Percentiles rank a stretch among this genome's conserved stretches.
Conservation (phyloP, 2,888 invertebrate genomes). For the Conchocele bisecta region DNA sequence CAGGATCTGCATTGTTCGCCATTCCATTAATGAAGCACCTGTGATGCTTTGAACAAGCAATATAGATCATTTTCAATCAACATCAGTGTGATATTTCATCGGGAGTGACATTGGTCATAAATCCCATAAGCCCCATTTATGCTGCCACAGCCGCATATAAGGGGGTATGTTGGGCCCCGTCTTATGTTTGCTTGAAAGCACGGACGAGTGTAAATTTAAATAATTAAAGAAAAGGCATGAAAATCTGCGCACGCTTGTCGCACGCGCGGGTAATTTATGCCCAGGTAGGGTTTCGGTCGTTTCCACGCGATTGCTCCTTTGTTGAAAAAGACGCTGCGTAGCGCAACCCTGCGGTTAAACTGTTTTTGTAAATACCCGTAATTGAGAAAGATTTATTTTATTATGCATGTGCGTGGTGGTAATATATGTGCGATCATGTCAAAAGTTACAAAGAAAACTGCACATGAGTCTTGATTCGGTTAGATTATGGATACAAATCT, state of each 20-base stretch:
- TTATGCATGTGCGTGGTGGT: too few species aligned
- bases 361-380: conserved; percentile 26
- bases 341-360: conserved; percentile 13
- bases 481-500: too few species aligned
- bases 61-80: too few species aligned
- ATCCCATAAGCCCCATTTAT: too few species aligned
- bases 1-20: too few species aligned
- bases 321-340: neutral
- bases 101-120: too few species aligned
- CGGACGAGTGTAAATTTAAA: conserved; percentile 34
- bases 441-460: too few species aligned
- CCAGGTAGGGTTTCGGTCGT: conserved; percentile 30
- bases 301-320: conserved; percentile 7
- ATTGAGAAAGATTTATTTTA: conserved; percentile 40
- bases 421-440: too few species aligned
- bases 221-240: conserved; percentile 34
- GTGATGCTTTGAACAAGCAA: too few species aligned
- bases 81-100: too few species aligned
- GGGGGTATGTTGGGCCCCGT: conserved; percentile 20
- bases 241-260: conserved; percentile 38
- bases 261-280: conserved; percentile 31
- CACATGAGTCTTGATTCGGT: too few species aligned
- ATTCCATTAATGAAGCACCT: too few species aligned
- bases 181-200: conserved; percentile 18
- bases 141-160: conserved; percentile 3